Percentiles rank a stretch among this genome's conserved stretches.
Evolutionary conservation across 2,888 invertebrate genomes (phyloP).

Genomic region (Pyrgus malvae): DNA sequence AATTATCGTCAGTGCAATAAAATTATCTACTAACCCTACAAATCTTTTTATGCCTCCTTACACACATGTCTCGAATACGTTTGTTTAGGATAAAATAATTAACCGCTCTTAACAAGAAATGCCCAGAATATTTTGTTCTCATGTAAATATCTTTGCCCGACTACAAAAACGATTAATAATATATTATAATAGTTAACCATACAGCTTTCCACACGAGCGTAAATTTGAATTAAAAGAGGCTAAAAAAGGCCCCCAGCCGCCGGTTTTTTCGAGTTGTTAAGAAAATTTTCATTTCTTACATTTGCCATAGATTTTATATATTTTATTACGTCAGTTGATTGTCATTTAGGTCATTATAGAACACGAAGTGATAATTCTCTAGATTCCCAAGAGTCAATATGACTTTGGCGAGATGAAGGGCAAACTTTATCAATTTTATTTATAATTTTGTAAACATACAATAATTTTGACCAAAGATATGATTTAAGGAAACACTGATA

Average conservation of each 20-base stretch:
- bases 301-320: neutral
- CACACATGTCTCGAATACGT: neutral
- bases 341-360: neutral
- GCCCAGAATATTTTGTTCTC: slow-evolving; percentile 4
- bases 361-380: neutral
- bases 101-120: slow-evolving; percentile 17
- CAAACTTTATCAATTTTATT: slow-evolving; percentile 9
- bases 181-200: neutral
- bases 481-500: neutral
- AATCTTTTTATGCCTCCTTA: slow-evolving; percentile 1
- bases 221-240: too few species aligned
- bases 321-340: neutral
- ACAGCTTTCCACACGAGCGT: too few species aligned
- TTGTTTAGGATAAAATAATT: slow-evolving; percentile 10
- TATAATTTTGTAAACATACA: neutral
- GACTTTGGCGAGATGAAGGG: slow-evolving; percentile 22
- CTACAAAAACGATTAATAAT: neutral
- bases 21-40: neutral
- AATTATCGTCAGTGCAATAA: too few species aligned
- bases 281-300: neutral
- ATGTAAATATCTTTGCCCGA: slow-evolving; percentile 7
- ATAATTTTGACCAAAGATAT: neutral
- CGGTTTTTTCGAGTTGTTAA: neutral
- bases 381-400: slow-evolving; percentile 6
- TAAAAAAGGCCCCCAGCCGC: too few species aligned